Evolutionary conservation across 92 coral and sea anemone species (phyloP).

Genomic region (Pocillopora meandrina): DNA sequence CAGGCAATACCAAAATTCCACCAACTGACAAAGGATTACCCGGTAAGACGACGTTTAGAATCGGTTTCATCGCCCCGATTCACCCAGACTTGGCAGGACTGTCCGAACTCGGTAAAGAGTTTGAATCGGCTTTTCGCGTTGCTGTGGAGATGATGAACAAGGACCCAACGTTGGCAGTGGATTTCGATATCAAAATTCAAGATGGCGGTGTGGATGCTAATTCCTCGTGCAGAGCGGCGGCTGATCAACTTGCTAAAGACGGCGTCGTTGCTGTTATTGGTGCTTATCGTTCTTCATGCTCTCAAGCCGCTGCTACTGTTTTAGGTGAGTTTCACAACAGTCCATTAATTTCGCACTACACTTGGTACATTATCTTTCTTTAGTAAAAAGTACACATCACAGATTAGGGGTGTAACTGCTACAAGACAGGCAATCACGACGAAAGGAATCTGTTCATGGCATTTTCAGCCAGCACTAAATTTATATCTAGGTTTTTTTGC

Average conservation of each 20-base stretch:
- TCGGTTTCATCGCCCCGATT: constrained; percentile 93
- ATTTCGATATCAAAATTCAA: constrained; percentile 82
- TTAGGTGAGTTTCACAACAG: constrained; percentile 61
- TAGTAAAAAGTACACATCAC: too few relatives aligned
- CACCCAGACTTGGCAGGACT: constrained; percentile 88
- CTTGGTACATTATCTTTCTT: background rate
- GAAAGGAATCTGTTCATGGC: too few relatives aligned
- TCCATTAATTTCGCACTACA: background rate
- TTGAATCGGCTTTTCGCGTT: constrained; percentile 80
- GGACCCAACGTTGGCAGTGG: constrained; percentile 84
- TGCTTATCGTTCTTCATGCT: constrained; percentile 91
- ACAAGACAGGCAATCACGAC: too few relatives aligned
- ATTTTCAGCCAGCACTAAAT: too few relatives aligned
- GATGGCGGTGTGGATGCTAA: constrained; percentile 85
- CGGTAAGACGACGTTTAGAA: constrained; percentile 93
- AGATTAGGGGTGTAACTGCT: too few relatives aligned
- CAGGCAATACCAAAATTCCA: constrained; percentile 83
- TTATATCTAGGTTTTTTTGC: too few relatives aligned
- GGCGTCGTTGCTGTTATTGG: constrained; percentile 96
- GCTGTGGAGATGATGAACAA: constrained; percentile 98
- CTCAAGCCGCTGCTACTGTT: constrained; percentile 85
- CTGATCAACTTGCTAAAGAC: constrained; percentile 83
- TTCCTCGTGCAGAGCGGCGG: constrained; percentile 79
- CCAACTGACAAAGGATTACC: constrained; percentile 96
- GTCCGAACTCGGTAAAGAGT: constrained; percentile 86